Evolutionary conservation across 2,888 invertebrate genomes (phyloP).

Genomic region (Tuta absoluta): DNA sequence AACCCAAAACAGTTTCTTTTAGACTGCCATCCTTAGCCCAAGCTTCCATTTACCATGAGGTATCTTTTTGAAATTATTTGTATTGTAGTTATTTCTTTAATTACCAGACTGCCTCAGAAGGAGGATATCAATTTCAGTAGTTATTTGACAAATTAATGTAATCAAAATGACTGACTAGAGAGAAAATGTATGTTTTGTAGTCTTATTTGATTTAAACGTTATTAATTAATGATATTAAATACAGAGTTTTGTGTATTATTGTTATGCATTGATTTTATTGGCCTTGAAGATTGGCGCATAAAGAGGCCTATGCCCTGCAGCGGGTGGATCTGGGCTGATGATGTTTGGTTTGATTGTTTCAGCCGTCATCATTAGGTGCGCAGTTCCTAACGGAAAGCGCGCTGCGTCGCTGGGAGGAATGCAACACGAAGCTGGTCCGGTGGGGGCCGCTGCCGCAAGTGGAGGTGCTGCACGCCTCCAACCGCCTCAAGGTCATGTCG

Average conservation of each 20-base stretch:
- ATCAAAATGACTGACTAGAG: too few relatives aligned
- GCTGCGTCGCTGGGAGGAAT: conserved; percentile 92
- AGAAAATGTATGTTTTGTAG: too few relatives aligned
- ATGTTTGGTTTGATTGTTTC: conserved; percentile 27
- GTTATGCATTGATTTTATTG: too few relatives aligned
- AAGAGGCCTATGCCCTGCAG: too few relatives aligned
- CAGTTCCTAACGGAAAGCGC: conserved; percentile 92
- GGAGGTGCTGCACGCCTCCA: conserved; percentile 94
- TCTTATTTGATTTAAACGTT: too few relatives aligned
- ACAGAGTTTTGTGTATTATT: too few relatives aligned
- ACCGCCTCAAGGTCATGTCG: conserved; percentile 93
- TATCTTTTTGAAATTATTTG: conserved; percentile 47
- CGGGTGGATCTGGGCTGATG: too few relatives aligned
- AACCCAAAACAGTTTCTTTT: conserved; percentile 91
- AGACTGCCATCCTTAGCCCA: conserved; percentile 94
- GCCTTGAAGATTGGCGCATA: not conserved
- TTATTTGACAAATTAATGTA: too few relatives aligned
- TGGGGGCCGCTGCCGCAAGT: conserved; percentile 96
- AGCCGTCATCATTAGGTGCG: conserved; percentile 88
- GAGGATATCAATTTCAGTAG: too few relatives aligned
- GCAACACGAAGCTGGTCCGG: conserved; percentile 92
- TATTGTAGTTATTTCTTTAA: too few relatives aligned
- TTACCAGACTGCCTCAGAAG: too few relatives aligned
- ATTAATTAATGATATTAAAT: too few relatives aligned
- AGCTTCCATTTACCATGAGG: conserved; percentile 96